A percentile compares a stretch with the other conserved stretches of the same genome.
phyloP scores from a whole-genome alignment of 1,140 invertebrate genomes.

The Drosophila grimshawi region DNA sequence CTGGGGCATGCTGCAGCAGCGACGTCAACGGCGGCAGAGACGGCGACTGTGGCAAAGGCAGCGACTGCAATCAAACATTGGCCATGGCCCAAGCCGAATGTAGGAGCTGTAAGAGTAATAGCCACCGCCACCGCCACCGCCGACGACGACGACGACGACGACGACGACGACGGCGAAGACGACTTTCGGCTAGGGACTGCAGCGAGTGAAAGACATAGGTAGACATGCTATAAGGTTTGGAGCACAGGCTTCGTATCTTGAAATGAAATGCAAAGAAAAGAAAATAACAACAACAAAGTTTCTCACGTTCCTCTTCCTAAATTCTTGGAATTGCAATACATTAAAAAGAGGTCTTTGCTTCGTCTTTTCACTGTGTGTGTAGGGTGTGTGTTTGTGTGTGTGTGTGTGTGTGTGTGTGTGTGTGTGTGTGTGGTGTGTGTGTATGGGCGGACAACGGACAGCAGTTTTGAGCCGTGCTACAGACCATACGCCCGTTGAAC shows the following conservation, averaged over 20 bases:
- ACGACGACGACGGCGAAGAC: slow-evolving; percentile 36
- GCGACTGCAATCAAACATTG: slow-evolving; percentile 60
- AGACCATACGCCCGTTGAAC: slow-evolving; percentile 71
- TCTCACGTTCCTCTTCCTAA: slow-evolving; percentile 84
- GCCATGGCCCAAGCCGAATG: slow-evolving; percentile 70
- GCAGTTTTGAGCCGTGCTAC: slow-evolving; percentile 77
- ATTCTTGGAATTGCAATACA: slow-evolving; percentile 85
- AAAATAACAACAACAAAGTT: slow-evolving; percentile 84
- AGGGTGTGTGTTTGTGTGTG: slow-evolving; percentile 1
- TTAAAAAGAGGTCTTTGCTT: slow-evolving; percentile 84
- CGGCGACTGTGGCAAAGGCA: slow-evolving; percentile 11
- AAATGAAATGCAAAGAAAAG: slow-evolving; percentile 84
- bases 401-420: slow-evolving; percentile 19
- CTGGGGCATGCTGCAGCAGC: slow-evolving; percentile 64
- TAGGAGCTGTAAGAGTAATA: slow-evolving; percentile 71
- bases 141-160: slow-evolving; percentile 31
- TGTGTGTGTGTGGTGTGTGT: slow-evolving; percentile 41
- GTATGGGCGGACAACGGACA: slow-evolving; percentile 57
- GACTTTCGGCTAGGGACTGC: slow-evolving; percentile 52
- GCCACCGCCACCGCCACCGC: slow-evolving; percentile 44
- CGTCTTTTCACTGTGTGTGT: slow-evolving; percentile 58
- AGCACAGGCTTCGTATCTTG: slow-evolving; percentile 76
- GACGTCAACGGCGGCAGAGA: neutral
- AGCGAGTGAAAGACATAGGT: slow-evolving; percentile 28
- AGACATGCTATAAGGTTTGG: slow-evolving; percentile 50